A percentile compares a stretch with the other conserved stretches of the same genome.
Conservation (phyloP, 2,888 invertebrate genomes). For the Boloria euphrosyne region DNA sequence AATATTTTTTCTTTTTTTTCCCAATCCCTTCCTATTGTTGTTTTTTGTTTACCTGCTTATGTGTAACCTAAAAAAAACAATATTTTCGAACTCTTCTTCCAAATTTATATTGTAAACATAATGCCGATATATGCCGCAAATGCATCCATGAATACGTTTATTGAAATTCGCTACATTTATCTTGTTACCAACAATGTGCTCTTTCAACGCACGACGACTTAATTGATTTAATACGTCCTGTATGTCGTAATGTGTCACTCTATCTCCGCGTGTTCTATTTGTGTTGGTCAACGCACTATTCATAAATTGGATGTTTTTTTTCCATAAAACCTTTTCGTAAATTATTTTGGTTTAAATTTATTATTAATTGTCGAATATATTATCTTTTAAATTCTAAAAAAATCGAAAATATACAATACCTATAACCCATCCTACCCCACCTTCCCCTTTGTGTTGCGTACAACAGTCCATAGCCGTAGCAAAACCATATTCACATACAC, state of each 20-base stretch:
- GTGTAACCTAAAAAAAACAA: conserved; percentile 10
- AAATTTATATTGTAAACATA: no score
- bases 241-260: conserved; percentile 55
- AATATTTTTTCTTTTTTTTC: conserved; percentile 49
- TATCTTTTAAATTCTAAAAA: background rate
- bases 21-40: conserved; percentile 55
- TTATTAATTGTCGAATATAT: background rate
- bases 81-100: no score
- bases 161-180: conserved; percentile 41
- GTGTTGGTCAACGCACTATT: conserved; percentile 43
- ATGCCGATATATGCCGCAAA: background rate
- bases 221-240: conserved; percentile 69
- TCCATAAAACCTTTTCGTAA: no score
- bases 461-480: conserved; percentile 59
- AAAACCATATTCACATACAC: conserved; percentile 69
- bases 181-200: conserved; percentile 57
- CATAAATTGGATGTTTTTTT: conserved; percentile 20
- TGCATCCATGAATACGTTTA: conserved; percentile 7
- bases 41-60: conserved; percentile 46
- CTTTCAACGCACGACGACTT: conserved; percentile 53
- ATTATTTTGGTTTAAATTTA: no score
- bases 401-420: conserved; percentile 10
- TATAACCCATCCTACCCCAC: conserved; percentile 28
- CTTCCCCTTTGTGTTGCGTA: conserved; percentile 58
- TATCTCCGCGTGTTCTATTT: conserved; percentile 62